A percentile compares a stretch with the other conserved stretches of the same genome.
Evolutionary conservation across 2,797 vertebrate species (phyloP).

Genomic region (Spinibarbus caldwelli): DNA sequence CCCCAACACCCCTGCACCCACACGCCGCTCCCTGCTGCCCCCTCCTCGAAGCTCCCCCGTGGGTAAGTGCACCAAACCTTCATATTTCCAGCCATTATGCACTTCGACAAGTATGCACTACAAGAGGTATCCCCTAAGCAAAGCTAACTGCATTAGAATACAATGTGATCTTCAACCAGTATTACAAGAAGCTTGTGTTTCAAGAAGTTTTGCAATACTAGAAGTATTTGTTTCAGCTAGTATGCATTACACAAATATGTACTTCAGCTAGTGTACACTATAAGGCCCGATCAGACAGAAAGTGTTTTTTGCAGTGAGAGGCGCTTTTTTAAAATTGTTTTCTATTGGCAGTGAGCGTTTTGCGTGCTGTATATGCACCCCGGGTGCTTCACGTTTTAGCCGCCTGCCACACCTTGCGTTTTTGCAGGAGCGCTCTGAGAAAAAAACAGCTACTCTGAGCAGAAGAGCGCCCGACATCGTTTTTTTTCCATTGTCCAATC

Average conservation of each 20-base stretch:
- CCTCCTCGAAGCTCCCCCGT: conserved; percentile 83
- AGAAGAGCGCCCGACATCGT: too few relatives aligned
- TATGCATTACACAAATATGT: background rate
- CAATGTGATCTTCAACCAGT: background rate
- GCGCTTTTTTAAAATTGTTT: too few relatives aligned
- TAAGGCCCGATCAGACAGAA: background rate
- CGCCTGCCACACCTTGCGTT: too few relatives aligned
- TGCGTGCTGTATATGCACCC: too few relatives aligned
- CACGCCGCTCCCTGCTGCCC: conserved; percentile 87
- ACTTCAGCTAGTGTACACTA: background rate
- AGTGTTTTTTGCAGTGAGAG: too few relatives aligned
- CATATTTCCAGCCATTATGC: background rate
- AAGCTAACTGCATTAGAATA: background rate
- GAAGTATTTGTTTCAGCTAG: background rate
- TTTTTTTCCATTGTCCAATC: too few relatives aligned
- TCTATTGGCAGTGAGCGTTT: too few relatives aligned
- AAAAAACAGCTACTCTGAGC: too few relatives aligned
- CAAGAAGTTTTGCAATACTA: background rate
- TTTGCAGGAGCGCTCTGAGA: too few relatives aligned
- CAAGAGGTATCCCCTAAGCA: background rate
- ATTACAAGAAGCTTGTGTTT: background rate
- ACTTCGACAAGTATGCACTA: background rate
- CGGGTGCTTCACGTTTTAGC: too few relatives aligned
- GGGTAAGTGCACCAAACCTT: conserved; percentile 51
- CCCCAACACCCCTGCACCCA: conserved; percentile 76